Evolutionary conservation across 2,888 invertebrate species (phyloP).

Genomic region (Hydriomena furcata): DNA sequence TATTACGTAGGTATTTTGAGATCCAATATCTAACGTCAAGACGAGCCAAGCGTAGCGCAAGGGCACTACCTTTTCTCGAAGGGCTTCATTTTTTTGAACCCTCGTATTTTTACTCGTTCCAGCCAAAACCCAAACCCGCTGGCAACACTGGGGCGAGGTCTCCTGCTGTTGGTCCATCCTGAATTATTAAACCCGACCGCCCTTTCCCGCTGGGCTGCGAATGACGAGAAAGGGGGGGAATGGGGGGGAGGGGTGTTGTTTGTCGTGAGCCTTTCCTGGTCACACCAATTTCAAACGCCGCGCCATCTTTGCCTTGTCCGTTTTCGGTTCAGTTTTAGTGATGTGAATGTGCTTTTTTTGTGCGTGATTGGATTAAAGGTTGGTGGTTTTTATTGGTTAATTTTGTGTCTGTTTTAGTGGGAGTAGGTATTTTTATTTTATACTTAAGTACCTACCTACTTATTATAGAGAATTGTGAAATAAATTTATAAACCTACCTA

Average conservation of each 20-base stretch:
- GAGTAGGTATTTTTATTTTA: not conserved
- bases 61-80: no score
- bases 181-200: conserved; percentile 77
- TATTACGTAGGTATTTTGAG: no score
- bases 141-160: conserved; percentile 52
- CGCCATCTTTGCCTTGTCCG: conserved; percentile 52
- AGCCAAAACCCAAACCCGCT: not conserved
- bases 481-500: no score
- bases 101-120: no score
- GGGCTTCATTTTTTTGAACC: no score
- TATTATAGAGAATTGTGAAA: no score
- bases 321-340: conserved; percentile 48
- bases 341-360: conserved; percentile 61
- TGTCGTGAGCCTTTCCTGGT: conserved; percentile 72
- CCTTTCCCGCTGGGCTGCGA: conserved; percentile 75
- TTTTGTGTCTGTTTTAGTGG: not conserved
- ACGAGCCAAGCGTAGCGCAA: no score
- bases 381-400: conserved; percentile 21
- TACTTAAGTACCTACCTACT: not conserved
- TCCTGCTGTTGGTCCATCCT: conserved; percentile 61
- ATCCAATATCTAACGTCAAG: no score
- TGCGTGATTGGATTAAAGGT: conserved; percentile 33
- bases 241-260: conserved; percentile 35
- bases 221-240: conserved; percentile 41
- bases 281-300: conserved; percentile 58